A percentile compares a stretch with the other conserved stretches of the same genome.
Evolutionary conservation across 2,888 invertebrate genomes (phyloP).

Genomic region (Hoplodrina blanda): DNA sequence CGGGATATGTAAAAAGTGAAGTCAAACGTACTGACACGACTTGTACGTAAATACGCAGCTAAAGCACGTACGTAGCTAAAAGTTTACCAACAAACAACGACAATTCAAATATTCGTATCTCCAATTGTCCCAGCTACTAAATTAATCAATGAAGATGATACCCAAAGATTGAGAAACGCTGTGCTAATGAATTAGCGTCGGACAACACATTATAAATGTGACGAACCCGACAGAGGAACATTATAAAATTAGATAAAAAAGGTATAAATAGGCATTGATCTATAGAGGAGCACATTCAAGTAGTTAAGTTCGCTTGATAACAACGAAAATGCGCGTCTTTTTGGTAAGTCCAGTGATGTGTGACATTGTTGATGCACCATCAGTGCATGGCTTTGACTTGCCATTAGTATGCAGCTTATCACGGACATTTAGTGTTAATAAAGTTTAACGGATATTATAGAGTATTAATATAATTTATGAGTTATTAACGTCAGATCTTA

Average conservation of each 20-base stretch:
- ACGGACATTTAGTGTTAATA: slow-evolving; percentile 23
- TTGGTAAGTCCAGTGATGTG: slow-evolving; percentile 75
- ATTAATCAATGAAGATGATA: slow-evolving; percentile 52
- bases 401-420: slow-evolving; percentile 38
- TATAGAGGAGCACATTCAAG: slow-evolving; percentile 82
- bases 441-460: slow-evolving; percentile 29
- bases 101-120: slow-evolving; percentile 21
- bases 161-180: slow-evolving; percentile 82
- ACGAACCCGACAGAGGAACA: slow-evolving; percentile 79
- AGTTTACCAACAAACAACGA: neutral
- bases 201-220: slow-evolving; percentile 82
- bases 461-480: slow-evolving; percentile 51
- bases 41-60: no score
- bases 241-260: slow-evolving; percentile 84
- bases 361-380: slow-evolving; percentile 29
- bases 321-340: slow-evolving; percentile 84
- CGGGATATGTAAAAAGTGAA: neutral
- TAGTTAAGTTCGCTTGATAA: slow-evolving; percentile 78
- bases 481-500: slow-evolving; percentile 41
- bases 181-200: slow-evolving; percentile 79
- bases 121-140: slow-evolving; percentile 17
- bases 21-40: neutral
- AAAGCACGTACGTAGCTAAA: neutral
- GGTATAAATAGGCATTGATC: slow-evolving; percentile 86
- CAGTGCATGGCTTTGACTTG: slow-evolving; percentile 12